phyloP scores from a whole-genome alignment of 2,888 invertebrate species.

The Drosophila lutescens region DNA sequence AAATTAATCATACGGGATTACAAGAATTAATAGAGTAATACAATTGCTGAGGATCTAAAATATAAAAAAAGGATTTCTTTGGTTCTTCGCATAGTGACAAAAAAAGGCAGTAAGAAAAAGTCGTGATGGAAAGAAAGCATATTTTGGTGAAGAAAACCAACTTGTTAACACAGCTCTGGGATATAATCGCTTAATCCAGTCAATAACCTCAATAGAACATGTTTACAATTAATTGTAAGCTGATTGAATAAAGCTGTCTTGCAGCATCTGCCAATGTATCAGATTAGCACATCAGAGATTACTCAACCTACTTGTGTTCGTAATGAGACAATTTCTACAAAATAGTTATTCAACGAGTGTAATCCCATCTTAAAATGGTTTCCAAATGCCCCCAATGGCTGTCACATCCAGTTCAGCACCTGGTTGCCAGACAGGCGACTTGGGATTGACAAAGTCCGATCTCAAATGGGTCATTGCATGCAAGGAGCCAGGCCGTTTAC shows the following conservation, averaged over 20 bases:
- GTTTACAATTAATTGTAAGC: neutral
- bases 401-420: conserved; percentile 17
- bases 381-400: conserved; percentile 15
- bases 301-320: conserved; percentile 23
- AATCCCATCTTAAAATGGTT: conserved; percentile 13
- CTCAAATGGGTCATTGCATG: conserved; percentile 39
- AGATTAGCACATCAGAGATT: conserved; percentile 33
- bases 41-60: no score
- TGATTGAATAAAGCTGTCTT: conserved; percentile 3
- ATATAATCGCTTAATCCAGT: neutral
- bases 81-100: no score
- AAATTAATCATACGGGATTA: no score
- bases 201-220: conserved; percentile 1
- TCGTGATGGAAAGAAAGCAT: no score
- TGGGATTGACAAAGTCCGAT: conserved; percentile 21
- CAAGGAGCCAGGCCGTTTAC: conserved; percentile 42
- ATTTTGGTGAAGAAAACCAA: no score
- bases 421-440: conserved; percentile 7
- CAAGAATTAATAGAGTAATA: no score
- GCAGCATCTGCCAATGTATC: conserved; percentile 4
- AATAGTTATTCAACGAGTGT: conserved; percentile 28
- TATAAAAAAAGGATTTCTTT: no score
- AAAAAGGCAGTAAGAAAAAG: no score
- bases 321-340: conserved; percentile 21
- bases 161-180: no score